Evolutionary conservation across 2,113 vertebrate genomes (phyloP), one percentile per base, ranked within the genome.

Genomic region (Asarcornis scutulata): DNA sequence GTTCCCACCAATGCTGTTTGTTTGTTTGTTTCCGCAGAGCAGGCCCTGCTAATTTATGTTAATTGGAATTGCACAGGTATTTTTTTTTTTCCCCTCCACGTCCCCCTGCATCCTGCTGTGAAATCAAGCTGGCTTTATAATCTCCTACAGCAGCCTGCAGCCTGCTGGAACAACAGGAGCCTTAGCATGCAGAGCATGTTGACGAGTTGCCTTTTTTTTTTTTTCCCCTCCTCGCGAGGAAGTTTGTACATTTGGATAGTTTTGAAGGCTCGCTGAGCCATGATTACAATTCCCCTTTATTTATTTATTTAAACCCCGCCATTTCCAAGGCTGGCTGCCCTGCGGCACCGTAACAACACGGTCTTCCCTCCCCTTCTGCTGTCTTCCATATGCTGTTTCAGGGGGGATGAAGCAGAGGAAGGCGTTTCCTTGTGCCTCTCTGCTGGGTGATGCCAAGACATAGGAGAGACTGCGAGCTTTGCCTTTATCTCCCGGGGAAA

Each of bases 21-120:
- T 71, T 40, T 79, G 13, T n/a, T 78, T 46, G 11, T 40, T 82
- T n/a, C 58, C 40, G 58, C 38, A 91, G 44, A 12, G 8, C 67
- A 48, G 56, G 22, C 50, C 25, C 31, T 80, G 56, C 27, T 91
- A 83, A 86, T 91, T 87, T 56, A 59, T 86, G 75, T 40, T 83
- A 86, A 95, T 74, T 87, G 63, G 36, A 69, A 84, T 38, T 11
- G 36, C 76, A 88, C 75, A 91, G 87, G 93, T 87, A 84, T 48
- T 34, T 9, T 32, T 74, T 32, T 74, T 59, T 60, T n/a, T 15
- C 22, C 29, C 29, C 26, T 9, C 72, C 36, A 10, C 0, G 1
- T 64, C 27, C 66, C 14, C 62, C 36, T 2, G 7, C 42, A 52
- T 32, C 88, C 88, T 67, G 64, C 79, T 80, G 88, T 63, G 85